Base-by-base conservation (phyloP, 1,140 invertebrate species). In the Drosophila murphyi region DNA sequence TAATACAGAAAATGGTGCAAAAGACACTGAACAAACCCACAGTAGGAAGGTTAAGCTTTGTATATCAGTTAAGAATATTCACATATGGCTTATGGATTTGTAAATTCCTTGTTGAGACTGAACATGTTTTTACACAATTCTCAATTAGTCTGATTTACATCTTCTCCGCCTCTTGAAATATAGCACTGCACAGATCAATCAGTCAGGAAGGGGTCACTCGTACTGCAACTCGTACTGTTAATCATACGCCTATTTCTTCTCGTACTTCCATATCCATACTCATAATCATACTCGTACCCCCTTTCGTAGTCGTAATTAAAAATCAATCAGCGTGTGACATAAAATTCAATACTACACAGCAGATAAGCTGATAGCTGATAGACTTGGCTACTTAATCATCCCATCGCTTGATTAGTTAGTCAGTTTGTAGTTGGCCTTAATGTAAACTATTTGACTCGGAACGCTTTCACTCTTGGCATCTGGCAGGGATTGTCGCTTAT, bases 261-360 rank as follows among this genome's bases (percentile, higher is more conserved):
- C 20, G 20, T 20, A 1, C 20, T 20, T 20, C 20, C 20, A 20
- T 20, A 20, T 20, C 20, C 35, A 37, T 5, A 37, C 5, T 7
- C 35, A 37, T 37, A 37, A 5, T 37, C 7, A 37, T 7, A 37
- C 35, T 37, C 35, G 5, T 37, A 7, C 55, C 7, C 8, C 7
- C 10, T 12, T 34, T 48, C 48, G 39, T 31, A 20, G 6, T 48
- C 48, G 63, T 82, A 86, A 87, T 87, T 86, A 86, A 86, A 87
- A 86, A 82, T 86, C 82, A 86, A 86, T 86, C 82, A 87, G 75
- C 52, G 67, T 70, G 75, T 75, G 78, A 71, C 75, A 82, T 78
- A 87, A 75, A 75, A 51, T 64, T 64, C 62, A 86, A 65, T 69
- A 62, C 67, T 37, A 52, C 29, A 52, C 62, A 79, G 55, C 10